Base-by-base conservation (phyloP, 2,113 vertebrate species). In the Lamprotornis superbus region DNA sequence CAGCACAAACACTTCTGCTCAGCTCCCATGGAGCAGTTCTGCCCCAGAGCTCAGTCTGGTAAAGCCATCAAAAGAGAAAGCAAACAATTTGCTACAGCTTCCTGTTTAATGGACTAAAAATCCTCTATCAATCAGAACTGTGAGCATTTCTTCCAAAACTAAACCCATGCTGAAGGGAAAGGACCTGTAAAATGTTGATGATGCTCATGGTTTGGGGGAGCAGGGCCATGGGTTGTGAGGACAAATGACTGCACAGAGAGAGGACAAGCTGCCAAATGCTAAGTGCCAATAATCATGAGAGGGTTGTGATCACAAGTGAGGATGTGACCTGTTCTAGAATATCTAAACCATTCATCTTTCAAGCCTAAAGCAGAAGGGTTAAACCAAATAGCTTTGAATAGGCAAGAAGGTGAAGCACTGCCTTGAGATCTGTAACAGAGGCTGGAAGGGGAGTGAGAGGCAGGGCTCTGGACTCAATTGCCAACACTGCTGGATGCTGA, bases 31-130 rank as follows among this genome's bases (percentile, higher is more conserved):
- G 79, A 86, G 17, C n/a, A 76, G 17, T 27, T 84, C 71, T 67
- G 42, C 59, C 55, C 55, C 33, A 28, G 35, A 65, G 40, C 47
- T 88, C 46, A 15, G 47, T n/a, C 95, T 88, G 68, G 42, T 42
- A 74, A 93, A 96, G 71, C 6, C 16, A 90, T 95, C 67, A 85
- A 35, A 77, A 44, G 30, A 47, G 50, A 81, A 67, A 69, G 68
- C 71, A 65, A 89, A 87, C 59, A 67, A 27, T 47, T 86, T 4
- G 4, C 52, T 52, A 10, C 5, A 8, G 35, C 42, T 87, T 83
- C 68, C 33, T 52, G 7, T n/a, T 69, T 56, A 74, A 83, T 56
- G 56, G 55, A 30, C 33, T 78, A 70, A 91, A 95, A 83, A 44
- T 31, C 71, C 55, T 78, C 46, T 11, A 0, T 42, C 63, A 50